Conservation (phyloP, 2,113 vertebrate genomes). For the Nansenia antarctica region DNA sequence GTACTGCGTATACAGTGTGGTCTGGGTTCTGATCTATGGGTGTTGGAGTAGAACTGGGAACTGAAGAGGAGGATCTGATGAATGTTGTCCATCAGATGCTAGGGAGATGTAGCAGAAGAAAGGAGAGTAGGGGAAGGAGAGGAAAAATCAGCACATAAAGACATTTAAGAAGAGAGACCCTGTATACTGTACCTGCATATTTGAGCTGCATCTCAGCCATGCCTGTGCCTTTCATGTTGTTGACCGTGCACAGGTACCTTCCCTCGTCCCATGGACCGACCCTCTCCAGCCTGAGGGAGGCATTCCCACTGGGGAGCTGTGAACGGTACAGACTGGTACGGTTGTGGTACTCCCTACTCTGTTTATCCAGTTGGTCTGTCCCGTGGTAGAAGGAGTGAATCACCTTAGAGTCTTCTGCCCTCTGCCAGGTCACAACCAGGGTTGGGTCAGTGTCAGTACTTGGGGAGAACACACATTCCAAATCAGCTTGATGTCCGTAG, state of each 20-base stretch:
- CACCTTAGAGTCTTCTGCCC: slow-evolving; percentile 19
- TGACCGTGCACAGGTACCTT: slow-evolving; percentile 39
- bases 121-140: neutral
- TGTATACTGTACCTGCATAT: slow-evolving; percentile 45
- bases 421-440: slow-evolving; percentile 56
- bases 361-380: slow-evolving; percentile 29
- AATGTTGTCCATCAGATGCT: too few relatives aligned
- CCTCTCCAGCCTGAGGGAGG: slow-evolving; percentile 29
- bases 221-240: slow-evolving; percentile 31
- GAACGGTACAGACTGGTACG: slow-evolving; percentile 27
- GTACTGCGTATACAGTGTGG: too few relatives aligned
- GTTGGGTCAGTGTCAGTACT: neutral
- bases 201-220: slow-evolving; percentile 30
- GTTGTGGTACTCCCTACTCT: slow-evolving; percentile 16
- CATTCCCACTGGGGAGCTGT: slow-evolving; percentile 44
- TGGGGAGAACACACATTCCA: slow-evolving; percentile 42
- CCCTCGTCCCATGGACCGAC: slow-evolving; percentile 26
- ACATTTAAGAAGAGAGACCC: neutral
- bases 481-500: slow-evolving; percentile 19
- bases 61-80: neutral
- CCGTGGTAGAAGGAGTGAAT: slow-evolving; percentile 51
- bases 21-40: too few relatives aligned
- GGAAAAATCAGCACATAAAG: too few relatives aligned
- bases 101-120: neutral
- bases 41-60: too few relatives aligned